phyloP scores from a whole-genome alignment of 2,113 vertebrate species.

The Brachypodius melanocephalos region DNA sequence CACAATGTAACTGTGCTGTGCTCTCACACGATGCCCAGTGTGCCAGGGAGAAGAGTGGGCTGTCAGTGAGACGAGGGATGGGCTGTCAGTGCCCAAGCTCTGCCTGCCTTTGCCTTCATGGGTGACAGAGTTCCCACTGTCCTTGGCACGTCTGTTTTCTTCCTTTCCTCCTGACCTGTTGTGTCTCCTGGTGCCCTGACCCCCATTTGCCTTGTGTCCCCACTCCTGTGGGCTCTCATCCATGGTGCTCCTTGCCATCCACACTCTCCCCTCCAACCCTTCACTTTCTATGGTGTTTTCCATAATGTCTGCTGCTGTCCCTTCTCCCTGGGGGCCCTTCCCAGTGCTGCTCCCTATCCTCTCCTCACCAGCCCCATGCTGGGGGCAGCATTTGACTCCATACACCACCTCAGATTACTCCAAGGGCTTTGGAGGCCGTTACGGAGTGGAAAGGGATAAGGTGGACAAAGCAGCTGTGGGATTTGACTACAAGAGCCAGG shows the following conservation, averaged over 20 bases:
- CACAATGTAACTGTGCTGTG: neutral
- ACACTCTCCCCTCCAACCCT: neutral
- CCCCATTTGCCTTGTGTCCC: neutral
- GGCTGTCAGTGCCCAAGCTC: neutral
- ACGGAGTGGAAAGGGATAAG: constrained; percentile 84
- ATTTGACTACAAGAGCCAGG: constrained; percentile 86
- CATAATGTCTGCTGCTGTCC: neutral
- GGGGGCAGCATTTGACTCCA: neutral
- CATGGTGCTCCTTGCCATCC: neutral
- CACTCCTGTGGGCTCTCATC: neutral
- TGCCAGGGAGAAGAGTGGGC: neutral
- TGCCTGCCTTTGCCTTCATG: neutral
- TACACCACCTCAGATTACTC: constrained; percentile 77
- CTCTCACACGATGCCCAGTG: neutral
- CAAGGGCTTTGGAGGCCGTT: constrained; percentile 88
- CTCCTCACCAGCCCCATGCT: neutral
- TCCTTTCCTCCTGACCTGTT: neutral
- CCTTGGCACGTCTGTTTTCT: fast-evolving
- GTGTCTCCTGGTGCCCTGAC: neutral
- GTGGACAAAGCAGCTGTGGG: constrained; percentile 85
- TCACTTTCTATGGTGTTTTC: neutral
- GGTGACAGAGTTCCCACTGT: neutral
- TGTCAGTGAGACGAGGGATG: neutral
- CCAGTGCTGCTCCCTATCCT: neutral
- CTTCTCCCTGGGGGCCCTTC: neutral